Evolutionary conservation across 1,140 invertebrate species (phyloP), one percentile per base, ranked within the genome.

Genomic region (Diorhabda elongata): DNA sequence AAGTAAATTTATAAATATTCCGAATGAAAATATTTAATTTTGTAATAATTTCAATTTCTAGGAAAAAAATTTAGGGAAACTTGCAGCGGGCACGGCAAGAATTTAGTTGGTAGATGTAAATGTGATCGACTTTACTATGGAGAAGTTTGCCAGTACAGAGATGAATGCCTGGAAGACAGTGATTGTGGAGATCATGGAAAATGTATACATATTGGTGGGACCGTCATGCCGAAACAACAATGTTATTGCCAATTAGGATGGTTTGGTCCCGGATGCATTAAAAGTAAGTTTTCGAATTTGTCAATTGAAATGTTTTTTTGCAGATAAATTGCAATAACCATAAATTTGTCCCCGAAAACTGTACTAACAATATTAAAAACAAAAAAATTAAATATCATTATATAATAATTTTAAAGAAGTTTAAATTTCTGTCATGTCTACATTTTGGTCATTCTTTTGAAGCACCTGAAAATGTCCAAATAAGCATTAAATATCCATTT

Each of bases 211-310:
- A 83, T 92, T 8, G 85, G 89, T 47, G 87, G 92, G 1, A 94
- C 92, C 0, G 90, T 90, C 5, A 84, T 91, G 42, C 95, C 95
- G 0, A 88, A 87, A 43, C 89, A 88, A 72, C 91, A 93, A 74
- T 98, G 96, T 80, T 98, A 93, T 80, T 98, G 95, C 79, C 88
- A 93, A 70, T 84, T 87, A 41, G 94, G 95, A 9, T 96, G 92
- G 88, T 95, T 91, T 78, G 92, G 92, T 5, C 85, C 88, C 3
- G 88, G 88, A 5, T 94, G 92, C 76, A 89, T 86, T 69, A 91
- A 92, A 83, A 86, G 91, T 91, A 78, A 87, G 87, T 85, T 11
- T 7, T 4, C 42, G 26, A 26, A 26, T 26, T 26, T 26, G 26
- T 26, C 26, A 26, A 26, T 26, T 26, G 26, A 26, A 26, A 26